Evolutionary conservation across 2,113 vertebrate species (phyloP), one percentile per base, ranked within the genome.

Genomic region (Gila orcuttii): DNA sequence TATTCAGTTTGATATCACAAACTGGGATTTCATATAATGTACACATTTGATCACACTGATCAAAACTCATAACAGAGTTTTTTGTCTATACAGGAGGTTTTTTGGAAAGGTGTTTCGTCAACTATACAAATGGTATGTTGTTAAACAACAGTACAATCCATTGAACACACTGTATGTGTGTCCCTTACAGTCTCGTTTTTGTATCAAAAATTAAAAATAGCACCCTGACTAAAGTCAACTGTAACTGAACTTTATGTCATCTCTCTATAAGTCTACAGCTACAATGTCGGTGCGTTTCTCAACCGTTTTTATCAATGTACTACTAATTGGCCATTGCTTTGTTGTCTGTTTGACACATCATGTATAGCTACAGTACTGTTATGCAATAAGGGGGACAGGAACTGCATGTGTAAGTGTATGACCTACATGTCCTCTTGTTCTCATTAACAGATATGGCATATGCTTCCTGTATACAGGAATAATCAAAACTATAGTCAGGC

Each of bases 311-410:
- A 66, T 21, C 8, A 28, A 33, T 64, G 75, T 55, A 45, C 13
- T 7, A 39, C 68, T 84, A 86, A 88, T 86, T 84, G 86, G 81
- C 84, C 68, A 50, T 80, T 82, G 66, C 47, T 86, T 86, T 86
- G 71, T 62, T 75, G 82, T 77, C 74, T 86, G 74, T 62, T 77
- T 42, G 57, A 28, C 8, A 57, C 33, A n/a, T 25, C 1, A 2
- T 39, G 31, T 42, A 42, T 5, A 60, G 21, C 21, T n/a, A 36
- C 19, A 39, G 33, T 6, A 15, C 55, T 79, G 36, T 62, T 79
- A n/a, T 60, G 10, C 28, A 55, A 79, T 39, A 31, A 4, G 21
- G 9, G 17, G 1, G 69, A 25, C 71, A 74, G 39, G 42, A 47
- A 74, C 2, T 13, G 33, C 55, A 79, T 15, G 11, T 39, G 19